Evolutionary conservation across 2,113 vertebrate genomes (phyloP), one percentile per base, ranked within the genome.

Genomic region (Corythaixoides concolor): DNA sequence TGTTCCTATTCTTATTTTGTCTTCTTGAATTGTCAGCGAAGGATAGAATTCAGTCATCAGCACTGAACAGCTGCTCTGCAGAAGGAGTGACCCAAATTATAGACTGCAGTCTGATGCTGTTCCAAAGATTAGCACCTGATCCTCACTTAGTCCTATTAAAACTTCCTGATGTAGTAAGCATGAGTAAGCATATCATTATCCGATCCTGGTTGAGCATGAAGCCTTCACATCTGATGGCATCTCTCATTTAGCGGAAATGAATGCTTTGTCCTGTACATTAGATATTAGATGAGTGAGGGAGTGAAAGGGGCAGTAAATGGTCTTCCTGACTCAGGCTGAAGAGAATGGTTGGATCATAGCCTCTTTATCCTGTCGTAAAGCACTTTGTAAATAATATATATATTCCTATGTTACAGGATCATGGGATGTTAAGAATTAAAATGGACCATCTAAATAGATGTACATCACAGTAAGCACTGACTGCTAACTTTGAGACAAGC

Each of bases 151-250:
- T 64, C 50, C 67, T 70, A 80, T 95, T 96, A 92, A 90, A 95
- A 89, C 84, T 96, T 96, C 69, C 32, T 91, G 74, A 96, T 87
- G 86, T 53, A 64, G 90, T 85, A 93, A 95, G 95, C 94, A 75
- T 97, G 96, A 95, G 90, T 39, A 95, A 92, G 95, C 97, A 97
- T 95, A 96, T 92, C 53, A 95, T 97, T 97, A 97, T 68, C 76
- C 1, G 15, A 50, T 79, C 69, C 86, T 95, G 53, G 69, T 22
- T 96, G 66, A 87, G 85, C 81, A 39, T 45, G 79, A 89, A 84
- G 58, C 64, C 64, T 78, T 90, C 76, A 64, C 76, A 60, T 94
- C 85, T 97, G 81, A 93, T 91, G 95, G 97, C 77, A 95, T 94
- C 53, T 95, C 83, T 92, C 83, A 72, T 89, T 90, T 89, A 89